A percentile compares a stretch with the other conserved stretches of the same genome.
These are phyloP conservation scores for Hirtodrosophila histrioides DNA, from an alignment of 2,888 invertebrate species.

Conservation along the genomic window DNA sequence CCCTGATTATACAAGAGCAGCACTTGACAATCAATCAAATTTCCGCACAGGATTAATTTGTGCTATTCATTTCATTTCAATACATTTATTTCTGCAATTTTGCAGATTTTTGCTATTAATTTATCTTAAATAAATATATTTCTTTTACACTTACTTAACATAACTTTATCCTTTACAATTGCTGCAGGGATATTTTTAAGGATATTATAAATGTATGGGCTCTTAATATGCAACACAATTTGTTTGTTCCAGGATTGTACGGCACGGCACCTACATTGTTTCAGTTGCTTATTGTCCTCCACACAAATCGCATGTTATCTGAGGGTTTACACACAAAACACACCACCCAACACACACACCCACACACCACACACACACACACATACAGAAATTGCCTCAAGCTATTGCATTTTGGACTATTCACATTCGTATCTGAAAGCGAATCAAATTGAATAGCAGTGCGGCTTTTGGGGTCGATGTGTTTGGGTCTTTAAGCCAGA, in stretches of 20 bases:
- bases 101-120: too few species aligned
- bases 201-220: neutral
- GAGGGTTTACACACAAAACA: conserved; percentile 24
- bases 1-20: too few species aligned
- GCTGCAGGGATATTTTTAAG: neutral
- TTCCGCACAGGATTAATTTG: too few species aligned
- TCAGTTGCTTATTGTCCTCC: conserved; percentile 1
- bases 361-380: conserved; percentile 1
- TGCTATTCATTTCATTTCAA: too few species aligned
- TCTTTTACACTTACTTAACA: too few species aligned
- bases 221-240: conserved; percentile 23
- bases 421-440: conserved; percentile 47
- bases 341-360: neutral
- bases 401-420: conserved; percentile 31
- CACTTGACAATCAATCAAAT: too few species aligned
- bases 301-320: conserved; percentile 46
- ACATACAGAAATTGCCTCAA: conserved; percentile 15
- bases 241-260: conserved; percentile 21
- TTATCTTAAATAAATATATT: too few species aligned
- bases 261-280: conserved; percentile 5
- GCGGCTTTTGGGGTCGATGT: conserved; percentile 19
- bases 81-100: too few species aligned
- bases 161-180: too few species aligned
- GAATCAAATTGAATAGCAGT: conserved; percentile 64
- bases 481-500: conserved; percentile 29